phyloP scores from a whole-genome alignment of 2,113 vertebrate species.

The Mugil cephalus region DNA sequence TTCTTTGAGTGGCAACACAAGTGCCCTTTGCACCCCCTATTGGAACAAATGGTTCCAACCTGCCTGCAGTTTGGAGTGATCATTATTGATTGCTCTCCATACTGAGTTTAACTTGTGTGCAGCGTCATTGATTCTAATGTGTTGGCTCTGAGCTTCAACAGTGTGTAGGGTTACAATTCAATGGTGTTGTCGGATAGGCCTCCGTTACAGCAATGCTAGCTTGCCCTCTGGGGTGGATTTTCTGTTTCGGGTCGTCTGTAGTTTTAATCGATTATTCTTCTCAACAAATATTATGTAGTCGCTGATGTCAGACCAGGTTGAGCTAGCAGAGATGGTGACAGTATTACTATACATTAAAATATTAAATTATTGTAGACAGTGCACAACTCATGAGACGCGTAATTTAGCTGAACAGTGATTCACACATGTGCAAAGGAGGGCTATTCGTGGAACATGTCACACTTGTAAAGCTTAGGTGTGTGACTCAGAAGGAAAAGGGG shows the following conservation, averaged over 20 bases:
- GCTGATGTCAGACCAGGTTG: neutral
- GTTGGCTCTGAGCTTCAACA: constrained; percentile 5
- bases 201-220: neutral
- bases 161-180: neutral
- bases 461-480: neutral
- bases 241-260: neutral
- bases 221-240: neutral
- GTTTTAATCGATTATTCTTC: neutral
- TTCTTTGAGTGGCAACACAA: neutral
- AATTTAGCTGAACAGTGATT: neutral
- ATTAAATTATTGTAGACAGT: too few species aligned
- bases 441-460: constrained; percentile 5
- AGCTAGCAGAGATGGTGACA: neutral
- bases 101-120: constrained; percentile 2
- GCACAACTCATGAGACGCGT: neutral
- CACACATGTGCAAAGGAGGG: neutral
- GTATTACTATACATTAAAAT: too few species aligned
- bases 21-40: neutral
- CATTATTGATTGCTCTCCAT: constrained; percentile 7
- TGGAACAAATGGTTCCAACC: constrained; percentile 1
- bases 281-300: neutral
- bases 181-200: neutral
- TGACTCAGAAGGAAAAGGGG: constrained; percentile 9
- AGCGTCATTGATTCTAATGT: neutral
- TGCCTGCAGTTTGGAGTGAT: neutral